Percentiles rank a stretch among this genome's conserved stretches.
Evolutionary conservation across 2,888 invertebrate species (phyloP).

Genomic region (Clunio marinus): DNA sequence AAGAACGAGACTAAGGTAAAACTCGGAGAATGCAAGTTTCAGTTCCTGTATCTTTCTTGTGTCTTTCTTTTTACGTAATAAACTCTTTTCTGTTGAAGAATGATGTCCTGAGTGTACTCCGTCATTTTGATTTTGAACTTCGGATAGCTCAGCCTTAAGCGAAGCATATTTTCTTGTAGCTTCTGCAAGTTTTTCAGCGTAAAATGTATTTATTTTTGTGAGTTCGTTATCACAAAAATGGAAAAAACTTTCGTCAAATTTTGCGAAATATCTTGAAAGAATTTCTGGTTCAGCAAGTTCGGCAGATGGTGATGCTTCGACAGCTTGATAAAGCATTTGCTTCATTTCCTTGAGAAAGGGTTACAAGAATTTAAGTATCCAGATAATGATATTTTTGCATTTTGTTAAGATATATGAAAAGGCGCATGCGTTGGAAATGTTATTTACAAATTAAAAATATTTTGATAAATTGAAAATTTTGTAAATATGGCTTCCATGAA

Average conservation of each 20-base stretch:
- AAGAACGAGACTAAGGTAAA: constrained; percentile 78
- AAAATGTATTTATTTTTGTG: constrained; percentile 84
- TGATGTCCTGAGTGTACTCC: constrained; percentile 50
- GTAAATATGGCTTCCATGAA: too few species aligned
- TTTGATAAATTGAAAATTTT: too few species aligned
- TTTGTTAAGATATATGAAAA: not conserved
- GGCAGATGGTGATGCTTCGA: constrained; percentile 71
- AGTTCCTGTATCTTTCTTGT: constrained; percentile 72
- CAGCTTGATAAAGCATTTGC: constrained; percentile 71
- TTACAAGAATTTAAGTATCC: constrained; percentile 40
- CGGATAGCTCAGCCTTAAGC: constrained; percentile 65
- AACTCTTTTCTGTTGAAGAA: constrained; percentile 41
- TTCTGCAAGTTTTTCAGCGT: constrained; percentile 83
- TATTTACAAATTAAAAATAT: not conserved
- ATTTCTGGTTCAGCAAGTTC: constrained; percentile 69
- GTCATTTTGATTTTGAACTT: constrained; percentile 51
- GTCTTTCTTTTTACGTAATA: constrained; percentile 53
- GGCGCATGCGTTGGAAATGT: not conserved
- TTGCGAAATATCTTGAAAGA: constrained; percentile 66
- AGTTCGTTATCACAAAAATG: constrained; percentile 80
- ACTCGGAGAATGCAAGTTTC: constrained; percentile 85
- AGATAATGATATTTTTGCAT: not conserved
- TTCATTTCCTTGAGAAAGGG: constrained; percentile 64
- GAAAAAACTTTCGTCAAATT: constrained; percentile 81
- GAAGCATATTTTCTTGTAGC: constrained; percentile 75